Percentiles rank a stretch among this genome's conserved stretches.
Evolutionary conservation across 1,140 invertebrate species (phyloP).

Genomic region (Trichoplusia ni): DNA sequence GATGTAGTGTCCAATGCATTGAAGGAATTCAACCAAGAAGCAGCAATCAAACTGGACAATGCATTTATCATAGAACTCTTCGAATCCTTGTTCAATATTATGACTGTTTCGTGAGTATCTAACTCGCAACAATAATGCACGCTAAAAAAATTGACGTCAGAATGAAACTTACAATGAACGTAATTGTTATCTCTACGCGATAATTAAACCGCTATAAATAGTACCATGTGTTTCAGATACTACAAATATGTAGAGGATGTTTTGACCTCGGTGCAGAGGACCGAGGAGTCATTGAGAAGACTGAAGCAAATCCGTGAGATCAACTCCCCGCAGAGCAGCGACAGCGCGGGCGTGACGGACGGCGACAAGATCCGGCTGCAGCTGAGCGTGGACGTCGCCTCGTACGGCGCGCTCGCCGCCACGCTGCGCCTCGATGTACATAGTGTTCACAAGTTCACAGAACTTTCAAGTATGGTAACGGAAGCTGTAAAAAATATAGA

Average conservation of each 20-base stretch:
- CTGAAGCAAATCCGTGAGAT: slow-evolving; percentile 93
- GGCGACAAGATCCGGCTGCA: slow-evolving; percentile 97
- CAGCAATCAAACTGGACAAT: slow-evolving; percentile 80
- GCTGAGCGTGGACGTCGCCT: slow-evolving; percentile 91
- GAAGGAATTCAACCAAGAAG: slow-evolving; percentile 83
- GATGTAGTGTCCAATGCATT: slow-evolving; percentile 85
- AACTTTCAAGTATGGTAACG: slow-evolving; percentile 66
- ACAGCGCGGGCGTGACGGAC: slow-evolving; percentile 84
- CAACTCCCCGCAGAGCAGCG: slow-evolving; percentile 75
- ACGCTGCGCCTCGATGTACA: slow-evolving; percentile 59
- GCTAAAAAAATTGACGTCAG: too few species aligned
- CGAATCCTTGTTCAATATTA: slow-evolving; percentile 82
- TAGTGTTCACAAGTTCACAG: slow-evolving; percentile 67
- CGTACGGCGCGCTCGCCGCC: slow-evolving; percentile 74
- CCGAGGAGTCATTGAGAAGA: slow-evolving; percentile 94
- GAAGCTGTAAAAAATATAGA: slow-evolving; percentile 79
- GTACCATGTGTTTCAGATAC: slow-evolving; percentile 85
- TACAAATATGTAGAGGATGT: slow-evolving; percentile 91
- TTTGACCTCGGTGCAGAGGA: slow-evolving; percentile 95
- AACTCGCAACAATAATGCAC: neutral
- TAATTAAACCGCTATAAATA: slow-evolving; percentile 8
- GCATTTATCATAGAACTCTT: slow-evolving; percentile 82
- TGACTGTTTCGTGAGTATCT: slow-evolving; percentile 87
- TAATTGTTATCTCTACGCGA: neutral
- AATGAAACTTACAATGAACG: neutral